phyloP scores from a whole-genome alignment of 2,797 vertebrate species.

The Schizopygopsis malacanthus region DNA sequence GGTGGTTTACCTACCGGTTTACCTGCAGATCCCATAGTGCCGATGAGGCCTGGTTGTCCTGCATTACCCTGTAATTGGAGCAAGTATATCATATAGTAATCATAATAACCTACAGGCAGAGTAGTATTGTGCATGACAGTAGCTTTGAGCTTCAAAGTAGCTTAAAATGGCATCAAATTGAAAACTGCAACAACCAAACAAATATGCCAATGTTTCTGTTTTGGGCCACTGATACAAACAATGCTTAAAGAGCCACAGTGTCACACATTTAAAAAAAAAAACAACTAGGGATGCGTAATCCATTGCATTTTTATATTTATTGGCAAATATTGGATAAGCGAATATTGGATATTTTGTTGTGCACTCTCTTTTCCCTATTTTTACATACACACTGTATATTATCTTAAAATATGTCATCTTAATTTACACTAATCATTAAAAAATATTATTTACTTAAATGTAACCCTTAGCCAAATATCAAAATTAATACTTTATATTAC shows the following conservation, averaged over 20 bases:
- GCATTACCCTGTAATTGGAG: conserved; percentile 80
- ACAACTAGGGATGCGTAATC: background rate
- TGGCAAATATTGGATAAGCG: background rate
- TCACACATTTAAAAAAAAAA: background rate
- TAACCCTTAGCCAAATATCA: background rate
- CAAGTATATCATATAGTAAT: background rate
- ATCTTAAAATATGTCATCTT: background rate
- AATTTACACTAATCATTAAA: background rate
- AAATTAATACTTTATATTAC: background rate
- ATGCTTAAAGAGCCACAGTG: background rate
- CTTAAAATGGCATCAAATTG: background rate
- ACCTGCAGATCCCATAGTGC: conserved; percentile 90
- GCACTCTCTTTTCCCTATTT: background rate
- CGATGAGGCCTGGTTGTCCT: conserved; percentile 84
- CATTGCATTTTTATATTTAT: background rate
- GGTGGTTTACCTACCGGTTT: conserved; percentile 82
- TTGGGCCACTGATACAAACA: background rate
- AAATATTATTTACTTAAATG: background rate
- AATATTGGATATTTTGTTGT: background rate
- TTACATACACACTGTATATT: background rate
- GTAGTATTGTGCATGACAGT: background rate
- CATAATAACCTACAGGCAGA: background rate
- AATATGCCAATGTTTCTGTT: too few relatives aligned
- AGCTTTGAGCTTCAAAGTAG: background rate
- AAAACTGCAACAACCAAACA: background rate